These are phyloP conservation scores for Heliconius hortense DNA, from an alignment of 2,888 invertebrate species.

Conservation along the genomic window DNA sequence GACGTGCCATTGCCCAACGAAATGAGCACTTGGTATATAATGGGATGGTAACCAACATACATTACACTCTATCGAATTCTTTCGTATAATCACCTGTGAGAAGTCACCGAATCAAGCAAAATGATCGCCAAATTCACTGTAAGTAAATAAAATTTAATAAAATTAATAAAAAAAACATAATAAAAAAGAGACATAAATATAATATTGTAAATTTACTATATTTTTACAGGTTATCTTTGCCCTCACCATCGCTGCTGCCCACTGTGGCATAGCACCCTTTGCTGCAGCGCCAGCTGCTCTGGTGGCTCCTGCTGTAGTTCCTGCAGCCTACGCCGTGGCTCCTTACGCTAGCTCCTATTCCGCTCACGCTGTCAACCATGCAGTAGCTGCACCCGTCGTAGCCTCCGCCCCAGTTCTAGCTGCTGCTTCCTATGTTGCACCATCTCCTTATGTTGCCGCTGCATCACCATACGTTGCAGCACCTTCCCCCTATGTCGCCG, in stretches of 20 bases:
- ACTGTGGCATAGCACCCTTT: conserved; percentile 63
- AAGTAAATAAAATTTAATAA: conserved; percentile 47
- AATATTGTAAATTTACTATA: neutral
- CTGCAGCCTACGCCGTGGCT: conserved; percentile 83
- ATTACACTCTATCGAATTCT: conserved; percentile 68
- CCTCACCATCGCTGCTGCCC: conserved; percentile 62
- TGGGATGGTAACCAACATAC: conserved; percentile 64
- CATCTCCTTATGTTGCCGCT: conserved; percentile 53
- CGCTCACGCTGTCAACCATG: conserved; percentile 88
- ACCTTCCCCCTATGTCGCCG: conserved; percentile 46
- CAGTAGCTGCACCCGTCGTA: conserved; percentile 85
- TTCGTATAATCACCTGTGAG: conserved; percentile 63
- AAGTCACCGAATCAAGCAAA: conserved; percentile 75
- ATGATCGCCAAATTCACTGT: conserved; percentile 81
- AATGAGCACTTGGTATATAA: conserved; percentile 69
- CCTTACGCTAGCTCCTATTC: conserved; percentile 90
- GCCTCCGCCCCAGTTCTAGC: conserved; percentile 61
- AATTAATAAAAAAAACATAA: neutral
- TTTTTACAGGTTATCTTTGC: conserved; percentile 66
- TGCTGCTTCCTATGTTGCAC: conserved; percentile 52
- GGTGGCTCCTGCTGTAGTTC: conserved; percentile 74
- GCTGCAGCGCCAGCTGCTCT: conserved; percentile 79
- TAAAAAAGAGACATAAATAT: neutral
- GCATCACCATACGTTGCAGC: conserved; percentile 49
- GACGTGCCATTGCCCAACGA: conserved; percentile 65